These are phyloP conservation scores for Amphipyra tragopoginis DNA, from an alignment of 2,888 invertebrate species.

Conservation along the genomic window DNA sequence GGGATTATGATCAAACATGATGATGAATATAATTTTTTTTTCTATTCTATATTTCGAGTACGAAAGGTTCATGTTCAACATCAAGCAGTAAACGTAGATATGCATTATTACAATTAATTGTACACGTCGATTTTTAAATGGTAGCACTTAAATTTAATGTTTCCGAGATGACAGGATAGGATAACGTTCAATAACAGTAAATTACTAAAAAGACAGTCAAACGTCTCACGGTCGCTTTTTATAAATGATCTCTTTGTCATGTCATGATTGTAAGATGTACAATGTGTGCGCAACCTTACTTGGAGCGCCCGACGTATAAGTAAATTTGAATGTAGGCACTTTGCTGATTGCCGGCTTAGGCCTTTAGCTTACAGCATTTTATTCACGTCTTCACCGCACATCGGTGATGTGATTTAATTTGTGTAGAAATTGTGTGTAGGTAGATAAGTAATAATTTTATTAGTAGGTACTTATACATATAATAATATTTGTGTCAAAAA, in stretches of 20 bases:
- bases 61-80: too few relatives aligned
- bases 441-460: not conserved
- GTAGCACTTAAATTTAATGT: too few relatives aligned
- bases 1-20: too few relatives aligned
- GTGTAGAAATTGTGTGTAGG: not conserved
- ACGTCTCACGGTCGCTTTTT: not conserved
- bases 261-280: not conserved
- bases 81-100: too few relatives aligned
- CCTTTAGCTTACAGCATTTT: slow-evolving; percentile 28
- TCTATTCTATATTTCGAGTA: too few relatives aligned
- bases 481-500: not conserved
- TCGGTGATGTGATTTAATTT: slow-evolving; percentile 22
- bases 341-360: slow-evolving; percentile 36
- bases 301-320: slow-evolving; percentile 20
- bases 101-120: too few relatives aligned
- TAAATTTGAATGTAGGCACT: slow-evolving; percentile 35
- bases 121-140: too few relatives aligned
- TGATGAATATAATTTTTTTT: too few relatives aligned
- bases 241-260: not conserved
- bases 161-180: too few relatives aligned
- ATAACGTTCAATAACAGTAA: too few relatives aligned
- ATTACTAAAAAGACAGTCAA: not conserved
- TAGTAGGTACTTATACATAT: too few relatives aligned
- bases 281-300: slow-evolving; percentile 18
- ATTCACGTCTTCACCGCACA: slow-evolving; percentile 25